These are phyloP conservation scores for Ephestia elutella DNA, from an alignment of 1,140 invertebrate species.

Conservation along the genomic window DNA sequence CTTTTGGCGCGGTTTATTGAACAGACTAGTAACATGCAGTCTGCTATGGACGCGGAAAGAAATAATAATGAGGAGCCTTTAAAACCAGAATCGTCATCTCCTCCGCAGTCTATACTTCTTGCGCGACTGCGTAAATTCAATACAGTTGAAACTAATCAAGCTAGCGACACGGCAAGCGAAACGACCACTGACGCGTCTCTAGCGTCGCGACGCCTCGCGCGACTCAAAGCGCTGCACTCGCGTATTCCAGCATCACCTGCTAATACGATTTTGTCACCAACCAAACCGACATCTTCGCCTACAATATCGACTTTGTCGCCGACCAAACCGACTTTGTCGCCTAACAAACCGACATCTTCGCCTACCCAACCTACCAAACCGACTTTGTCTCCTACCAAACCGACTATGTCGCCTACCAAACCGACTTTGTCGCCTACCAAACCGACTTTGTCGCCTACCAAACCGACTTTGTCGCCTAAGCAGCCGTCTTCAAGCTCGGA, in stretches of 20 bases:
- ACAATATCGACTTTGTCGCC: no score
- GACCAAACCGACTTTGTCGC: background rate
- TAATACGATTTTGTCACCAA: background rate
- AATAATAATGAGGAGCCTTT: no score
- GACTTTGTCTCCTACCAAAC: background rate
- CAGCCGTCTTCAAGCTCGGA: background rate
- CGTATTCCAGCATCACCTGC: constrained; percentile 3
- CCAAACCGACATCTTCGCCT: background rate
- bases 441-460: background rate
- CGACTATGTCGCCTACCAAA: background rate
- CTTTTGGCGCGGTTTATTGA: background rate
- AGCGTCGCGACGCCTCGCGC: constrained; percentile 6
- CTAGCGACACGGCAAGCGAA: background rate
- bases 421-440: background rate
- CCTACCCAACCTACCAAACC: no score
- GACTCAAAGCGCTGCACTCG: constrained; percentile 10
- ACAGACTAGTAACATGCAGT: background rate
- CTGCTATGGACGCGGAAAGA: background rate
- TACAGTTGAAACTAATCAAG: background rate
- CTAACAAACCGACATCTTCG: background rate
- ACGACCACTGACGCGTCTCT: background rate
- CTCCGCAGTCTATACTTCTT: background rate
- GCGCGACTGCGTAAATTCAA: background rate
- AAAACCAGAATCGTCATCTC: background rate
- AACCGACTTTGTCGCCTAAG: background rate